Evolutionary conservation across 2,888 invertebrate genomes (phyloP), one percentile per base, ranked within the genome.

Genomic region (Brassicogethes aeneus): DNA sequence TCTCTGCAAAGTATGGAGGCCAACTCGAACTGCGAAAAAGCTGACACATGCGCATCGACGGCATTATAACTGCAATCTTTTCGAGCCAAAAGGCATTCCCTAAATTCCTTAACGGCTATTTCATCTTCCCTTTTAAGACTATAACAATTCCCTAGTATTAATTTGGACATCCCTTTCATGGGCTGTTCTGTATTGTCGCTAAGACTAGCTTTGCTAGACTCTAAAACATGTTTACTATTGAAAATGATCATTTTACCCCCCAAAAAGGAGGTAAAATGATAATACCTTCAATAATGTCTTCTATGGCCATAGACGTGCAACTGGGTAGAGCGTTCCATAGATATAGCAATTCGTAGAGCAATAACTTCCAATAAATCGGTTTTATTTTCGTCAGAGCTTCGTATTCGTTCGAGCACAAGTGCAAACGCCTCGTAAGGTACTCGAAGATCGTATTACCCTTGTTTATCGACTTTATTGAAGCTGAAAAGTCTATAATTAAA

Each of bases 271-370:
- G n/a, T n/a, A n/a, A n/a, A n/a, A n/a, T n/a, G n/a, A n/a, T n/a
- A 49, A 47, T 56, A 74, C 74, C 73, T 50, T 56, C 44, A 42
- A 72, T 58, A 36, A 76, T 72, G 15, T 43, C 50, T 12, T 55
- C 47, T 12, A 74, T 54, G 14, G 66, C 60, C 23, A 66, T 63
- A 0, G 41, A 39, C 30, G 58, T 73, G 62, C 72, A 80, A 47
- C 71, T 77, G 15, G 79, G 73, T 50, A 82, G 61, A 8, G 80
- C 75, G 54, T 80, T 80, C 82, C 82, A 82, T 35, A 82, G 63
- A 54, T 79, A 82, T 23, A 83, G 66, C 59, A 82, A 68, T 61
- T 83, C 82, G 53, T 77, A 76, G 14, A 75, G 70, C 36, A 80
- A 67, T 41, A 82, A 60, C 46, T 71, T 72, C 65, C 77, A 80